Percentiles rank a stretch among this genome's conserved stretches.
Conservation (phyloP, 2,797 vertebrate species). For the Euthynnus affinis region DNA sequence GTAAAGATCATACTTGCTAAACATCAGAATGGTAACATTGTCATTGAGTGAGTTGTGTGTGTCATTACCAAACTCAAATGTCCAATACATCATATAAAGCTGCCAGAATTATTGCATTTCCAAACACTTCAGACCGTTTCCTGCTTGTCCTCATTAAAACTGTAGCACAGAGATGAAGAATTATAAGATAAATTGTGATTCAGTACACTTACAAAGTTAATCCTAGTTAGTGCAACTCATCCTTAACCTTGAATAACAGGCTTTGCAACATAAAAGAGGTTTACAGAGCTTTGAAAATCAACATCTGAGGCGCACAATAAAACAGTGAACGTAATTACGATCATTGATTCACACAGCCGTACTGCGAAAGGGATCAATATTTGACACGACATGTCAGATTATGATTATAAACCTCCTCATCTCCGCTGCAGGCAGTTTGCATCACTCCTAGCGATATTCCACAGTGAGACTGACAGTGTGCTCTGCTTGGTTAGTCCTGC, state of each 20-base stretch:
- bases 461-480: slow-evolving; percentile 44
- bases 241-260: background rate
- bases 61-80: no score
- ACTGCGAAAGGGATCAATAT: slow-evolving; percentile 35
- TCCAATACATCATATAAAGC: no score
- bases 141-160: background rate
- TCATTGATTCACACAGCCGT: slow-evolving; percentile 18
- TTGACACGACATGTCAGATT: slow-evolving; percentile 39
- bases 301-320: slow-evolving; percentile 5
- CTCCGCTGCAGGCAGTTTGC: background rate
- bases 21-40: no score
- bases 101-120: no score
- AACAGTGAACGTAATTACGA: slow-evolving; percentile 15
- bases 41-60: no score
- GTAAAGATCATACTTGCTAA: no score
- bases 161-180: background rate
- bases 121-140: no score
- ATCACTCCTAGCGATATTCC: slow-evolving; percentile 27
- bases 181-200: background rate
- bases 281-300: slow-evolving; percentile 24
- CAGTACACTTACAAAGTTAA: slow-evolving; percentile 10
- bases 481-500: slow-evolving; percentile 25
- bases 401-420: slow-evolving; percentile 22
- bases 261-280: slow-evolving; percentile 11
- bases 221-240: slow-evolving; percentile 4